Conservation (phyloP, 2,888 invertebrate species). For the Cylindroiulus punctatus region DNA sequence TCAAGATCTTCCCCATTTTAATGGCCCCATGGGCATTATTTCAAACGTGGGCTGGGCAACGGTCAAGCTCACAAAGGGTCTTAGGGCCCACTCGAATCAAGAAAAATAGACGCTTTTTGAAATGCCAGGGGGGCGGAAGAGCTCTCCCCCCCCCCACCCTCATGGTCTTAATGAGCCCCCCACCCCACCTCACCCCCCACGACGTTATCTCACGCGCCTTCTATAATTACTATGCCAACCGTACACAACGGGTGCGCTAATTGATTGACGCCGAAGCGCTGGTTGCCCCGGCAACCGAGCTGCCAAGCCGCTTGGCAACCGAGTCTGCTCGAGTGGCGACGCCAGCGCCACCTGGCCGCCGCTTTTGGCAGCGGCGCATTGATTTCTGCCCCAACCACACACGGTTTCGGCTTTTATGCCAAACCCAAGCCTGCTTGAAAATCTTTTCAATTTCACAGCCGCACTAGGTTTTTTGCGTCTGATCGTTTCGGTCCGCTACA, state of each 20-base stretch:
- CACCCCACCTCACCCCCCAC: neutral
- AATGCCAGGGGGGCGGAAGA: neutral
- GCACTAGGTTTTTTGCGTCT: too few species aligned
- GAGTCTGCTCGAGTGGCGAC: neutral
- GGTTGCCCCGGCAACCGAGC: neutral
- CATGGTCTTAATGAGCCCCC: slow-evolving; percentile 3
- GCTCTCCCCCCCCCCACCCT: neutral
- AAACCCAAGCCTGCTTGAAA: slow-evolving; percentile 15
- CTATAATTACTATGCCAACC: slow-evolving; percentile 32
- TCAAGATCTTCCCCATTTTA: neutral
- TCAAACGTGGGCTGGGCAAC: neutral
- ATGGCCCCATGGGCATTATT: neutral
- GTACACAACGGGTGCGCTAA: slow-evolving; percentile 33
- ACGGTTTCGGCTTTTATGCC: neutral
- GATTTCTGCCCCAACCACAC: neutral
- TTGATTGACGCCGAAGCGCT: slow-evolving; percentile 1
- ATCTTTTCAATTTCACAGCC: slow-evolving; percentile 28
- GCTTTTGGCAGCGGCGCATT: neutral
- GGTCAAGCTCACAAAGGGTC: slow-evolving; percentile 32
- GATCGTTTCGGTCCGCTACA: neutral
- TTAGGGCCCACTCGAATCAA: neutral
- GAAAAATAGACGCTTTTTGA: slow-evolving; percentile 13
- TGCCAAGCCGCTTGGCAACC: slow-evolving; percentile 19
- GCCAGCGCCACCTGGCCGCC: neutral
- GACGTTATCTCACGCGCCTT: slow-evolving; percentile 29